A percentile compares a stretch with the other conserved stretches of the same genome.
These are phyloP conservation scores for Portevinia maculata DNA, from an alignment of 2,888 invertebrate species.

Conservation along the genomic window DNA sequence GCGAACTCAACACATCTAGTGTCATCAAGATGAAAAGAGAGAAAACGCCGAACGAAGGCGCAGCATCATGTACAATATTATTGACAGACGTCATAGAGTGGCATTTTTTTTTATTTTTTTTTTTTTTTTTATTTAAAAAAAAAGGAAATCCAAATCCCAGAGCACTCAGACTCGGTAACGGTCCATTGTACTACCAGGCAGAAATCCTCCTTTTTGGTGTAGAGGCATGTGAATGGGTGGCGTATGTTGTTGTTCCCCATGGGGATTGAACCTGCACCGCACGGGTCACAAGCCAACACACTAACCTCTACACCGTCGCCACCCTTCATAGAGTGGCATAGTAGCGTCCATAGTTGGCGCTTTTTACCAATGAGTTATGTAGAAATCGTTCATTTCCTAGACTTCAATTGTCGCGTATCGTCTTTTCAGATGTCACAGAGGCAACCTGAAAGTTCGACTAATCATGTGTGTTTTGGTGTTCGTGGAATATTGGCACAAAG, in stretches of 20 bases:
- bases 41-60: background rate
- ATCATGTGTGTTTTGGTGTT: conserved; percentile 15
- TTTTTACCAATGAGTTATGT: conserved; percentile 28
- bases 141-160: too few relatives aligned
- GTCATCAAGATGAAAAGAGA: conserved; percentile 15
- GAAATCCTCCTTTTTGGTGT: too few relatives aligned
- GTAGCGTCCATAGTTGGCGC: conserved; percentile 19
- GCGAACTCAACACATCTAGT: conserved; percentile 19
- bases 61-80: conserved; percentile 19
- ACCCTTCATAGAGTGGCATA: background rate
- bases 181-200: too few relatives aligned
- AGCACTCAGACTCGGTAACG: too few relatives aligned
- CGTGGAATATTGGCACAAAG: background rate
- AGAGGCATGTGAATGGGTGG: too few relatives aligned
- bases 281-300: too few relatives aligned
- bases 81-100: conserved; percentile 7
- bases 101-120: too few relatives aligned
- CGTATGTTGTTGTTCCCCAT: too few relatives aligned
- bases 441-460: conserved; percentile 7
- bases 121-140: too few relatives aligned
- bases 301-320: too few relatives aligned
- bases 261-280: too few relatives aligned
- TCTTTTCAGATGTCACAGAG: too few relatives aligned
- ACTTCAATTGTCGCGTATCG: background rate
- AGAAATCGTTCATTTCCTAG: conserved; percentile 33